Conservation (phyloP, 2,888 invertebrate genomes). For the Pollenia griseotomentosa region DNA sequence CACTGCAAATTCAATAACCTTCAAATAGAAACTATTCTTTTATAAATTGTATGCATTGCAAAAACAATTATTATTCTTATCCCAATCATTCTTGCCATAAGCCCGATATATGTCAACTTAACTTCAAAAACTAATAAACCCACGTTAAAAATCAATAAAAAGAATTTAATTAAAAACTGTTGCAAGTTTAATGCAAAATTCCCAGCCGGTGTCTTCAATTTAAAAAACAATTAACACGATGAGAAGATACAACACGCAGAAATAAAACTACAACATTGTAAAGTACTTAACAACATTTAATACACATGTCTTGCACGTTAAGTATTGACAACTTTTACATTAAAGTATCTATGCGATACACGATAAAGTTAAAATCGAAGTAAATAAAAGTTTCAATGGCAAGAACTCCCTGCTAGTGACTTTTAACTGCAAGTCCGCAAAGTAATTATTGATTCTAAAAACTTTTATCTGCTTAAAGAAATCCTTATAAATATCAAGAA, state of each 20-base stretch:
- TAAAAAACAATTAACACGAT: constrained; percentile 42
- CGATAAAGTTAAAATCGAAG: not conserved
- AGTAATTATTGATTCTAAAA: constrained; percentile 43
- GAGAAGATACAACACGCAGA: constrained; percentile 3
- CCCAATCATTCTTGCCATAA: not conserved
- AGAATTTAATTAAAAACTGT: not conserved
- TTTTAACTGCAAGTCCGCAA: not conserved
- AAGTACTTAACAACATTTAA: constrained; percentile 28
- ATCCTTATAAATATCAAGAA: not conserved
- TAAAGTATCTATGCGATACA: not conserved
- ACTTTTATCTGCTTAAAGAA: constrained; percentile 17
- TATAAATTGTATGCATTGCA: not conserved
- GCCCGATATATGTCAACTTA: constrained; percentile 10
- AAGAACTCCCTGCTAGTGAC: constrained; percentile 1
- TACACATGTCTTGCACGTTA: constrained; percentile 25
- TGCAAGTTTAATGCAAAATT: not conserved
- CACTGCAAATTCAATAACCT: too few relatives aligned
- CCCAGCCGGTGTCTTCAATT: not conserved
- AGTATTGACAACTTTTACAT: constrained; percentile 20
- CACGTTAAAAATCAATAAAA: not conserved
- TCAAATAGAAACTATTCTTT: too few relatives aligned
- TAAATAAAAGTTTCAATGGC: not conserved
- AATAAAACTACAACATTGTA: constrained; percentile 25
- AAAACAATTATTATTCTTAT: not conserved
- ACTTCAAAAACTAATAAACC: constrained; percentile 2